These are phyloP conservation scores for Leptinotarsa peninsularis DNA, from an alignment of 2,888 invertebrate species.

Conservation along the genomic window DNA sequence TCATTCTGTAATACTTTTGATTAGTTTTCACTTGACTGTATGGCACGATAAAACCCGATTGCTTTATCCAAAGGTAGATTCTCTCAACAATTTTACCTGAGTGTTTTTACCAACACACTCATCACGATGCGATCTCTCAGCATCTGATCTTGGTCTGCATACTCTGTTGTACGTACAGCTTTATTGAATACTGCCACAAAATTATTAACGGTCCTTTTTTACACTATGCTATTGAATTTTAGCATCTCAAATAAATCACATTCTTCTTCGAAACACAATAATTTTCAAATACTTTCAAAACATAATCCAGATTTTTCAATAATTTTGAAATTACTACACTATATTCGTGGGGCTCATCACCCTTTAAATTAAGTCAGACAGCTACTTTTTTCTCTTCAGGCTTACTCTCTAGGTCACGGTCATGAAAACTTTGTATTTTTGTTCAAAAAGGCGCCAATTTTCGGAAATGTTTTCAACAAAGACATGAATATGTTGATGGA, in stretches of 20 bases:
- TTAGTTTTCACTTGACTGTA: neutral
- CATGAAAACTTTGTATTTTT: too few relatives aligned
- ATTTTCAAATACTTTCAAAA: neutral
- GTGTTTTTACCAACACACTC: neutral
- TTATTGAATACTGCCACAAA: neutral
- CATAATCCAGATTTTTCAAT: too few relatives aligned
- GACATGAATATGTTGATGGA: too few relatives aligned
- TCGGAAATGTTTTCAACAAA: too few relatives aligned
- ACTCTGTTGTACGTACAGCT: neutral
- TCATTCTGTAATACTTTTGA: neutral
- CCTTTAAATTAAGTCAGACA: too few relatives aligned
- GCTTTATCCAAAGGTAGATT: neutral
- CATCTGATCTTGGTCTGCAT: neutral
- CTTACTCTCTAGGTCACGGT: too few relatives aligned
- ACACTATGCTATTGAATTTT: neutral
- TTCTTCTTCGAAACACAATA: neutral
- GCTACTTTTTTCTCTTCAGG: too few relatives aligned
- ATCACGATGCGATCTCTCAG: neutral
- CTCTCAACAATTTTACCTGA: neutral
- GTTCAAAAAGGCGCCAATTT: too few relatives aligned
- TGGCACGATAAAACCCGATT: neutral
- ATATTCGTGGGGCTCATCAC: too few relatives aligned
- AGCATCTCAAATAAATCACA: neutral
- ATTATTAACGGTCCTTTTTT: neutral
- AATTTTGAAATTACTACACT: too few relatives aligned